Conservation (phyloP, 2,113 vertebrate species). For the Caloenas nicobarica region DNA sequence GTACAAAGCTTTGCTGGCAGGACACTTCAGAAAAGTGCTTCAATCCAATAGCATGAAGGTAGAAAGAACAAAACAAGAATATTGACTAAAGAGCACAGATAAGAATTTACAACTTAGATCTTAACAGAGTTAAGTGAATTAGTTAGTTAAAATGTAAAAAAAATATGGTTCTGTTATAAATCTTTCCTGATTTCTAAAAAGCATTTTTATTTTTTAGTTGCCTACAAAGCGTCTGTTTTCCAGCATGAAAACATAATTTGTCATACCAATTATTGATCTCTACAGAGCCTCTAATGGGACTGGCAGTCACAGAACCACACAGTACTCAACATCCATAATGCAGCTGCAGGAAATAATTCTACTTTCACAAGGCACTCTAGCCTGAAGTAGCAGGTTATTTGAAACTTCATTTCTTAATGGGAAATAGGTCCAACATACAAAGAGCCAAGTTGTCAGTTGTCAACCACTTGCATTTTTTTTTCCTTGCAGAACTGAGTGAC, state of each 20-base stretch:
- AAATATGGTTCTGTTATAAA: background rate
- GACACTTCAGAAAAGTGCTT: background rate
- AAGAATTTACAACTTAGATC: background rate
- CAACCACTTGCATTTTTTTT: background rate
- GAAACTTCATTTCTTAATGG: background rate
- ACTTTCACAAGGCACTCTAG: background rate
- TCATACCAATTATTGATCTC: constrained; percentile 5
- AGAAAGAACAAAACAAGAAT: background rate
- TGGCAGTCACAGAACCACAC: background rate
- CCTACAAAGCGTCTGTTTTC: background rate
- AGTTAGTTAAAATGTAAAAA: background rate
- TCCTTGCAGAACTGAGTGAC: background rate
- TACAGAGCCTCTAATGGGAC: background rate
- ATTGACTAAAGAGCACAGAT: background rate
- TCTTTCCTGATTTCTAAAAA: background rate
- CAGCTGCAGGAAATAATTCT: constrained; percentile 10
- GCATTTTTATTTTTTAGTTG: background rate
- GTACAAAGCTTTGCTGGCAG: background rate
- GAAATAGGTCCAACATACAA: background rate
- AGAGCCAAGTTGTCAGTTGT: background rate
- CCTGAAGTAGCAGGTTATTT: background rate
- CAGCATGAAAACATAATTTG: background rate
- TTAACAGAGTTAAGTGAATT: background rate
- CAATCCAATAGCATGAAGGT: background rate
- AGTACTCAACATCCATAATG: background rate